Evolutionary conservation across 2,888 invertebrate species (phyloP).

Genomic region (Cheilosia variabilis): DNA sequence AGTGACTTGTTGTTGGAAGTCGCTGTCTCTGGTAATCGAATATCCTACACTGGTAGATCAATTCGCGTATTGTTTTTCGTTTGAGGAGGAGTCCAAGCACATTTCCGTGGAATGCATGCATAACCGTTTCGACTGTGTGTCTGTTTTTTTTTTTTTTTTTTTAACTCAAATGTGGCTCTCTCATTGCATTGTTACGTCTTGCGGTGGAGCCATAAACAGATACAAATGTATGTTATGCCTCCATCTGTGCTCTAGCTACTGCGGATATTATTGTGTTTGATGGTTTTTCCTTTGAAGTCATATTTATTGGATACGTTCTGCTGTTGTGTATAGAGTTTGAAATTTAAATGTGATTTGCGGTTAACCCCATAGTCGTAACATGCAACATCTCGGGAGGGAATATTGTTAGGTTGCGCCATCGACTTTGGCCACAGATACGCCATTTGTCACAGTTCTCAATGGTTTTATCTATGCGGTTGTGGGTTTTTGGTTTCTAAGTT

Average conservation of each 20-base stretch:
- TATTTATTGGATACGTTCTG: constrained; percentile 37
- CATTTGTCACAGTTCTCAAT: constrained; percentile 58
- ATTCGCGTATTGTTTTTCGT: constrained; percentile 30
- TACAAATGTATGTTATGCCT: constrained; percentile 17
- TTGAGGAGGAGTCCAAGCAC: constrained; percentile 37
- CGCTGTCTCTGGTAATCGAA: constrained; percentile 50
- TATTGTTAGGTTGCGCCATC: constrained; percentile 29
- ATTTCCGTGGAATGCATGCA: constrained; percentile 41
- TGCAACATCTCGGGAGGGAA: constrained; percentile 46
- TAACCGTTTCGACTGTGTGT: constrained; percentile 34
- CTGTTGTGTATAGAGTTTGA: constrained; percentile 7
- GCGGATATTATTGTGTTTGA: constrained; percentile 22
- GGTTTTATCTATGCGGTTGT: constrained; percentile 8
- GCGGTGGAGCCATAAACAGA: constrained; percentile 3
- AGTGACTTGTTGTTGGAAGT: constrained; percentile 12
- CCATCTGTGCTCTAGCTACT: background rate
- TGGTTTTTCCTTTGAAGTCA: constrained; percentile 48
- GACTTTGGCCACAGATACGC: constrained; percentile 41
- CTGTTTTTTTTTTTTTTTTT: background rate
- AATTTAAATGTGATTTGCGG: constrained; percentile 62
- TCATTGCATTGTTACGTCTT: constrained; percentile 41
- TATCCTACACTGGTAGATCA: constrained; percentile 45
- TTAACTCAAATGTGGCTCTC: constrained; percentile 39
- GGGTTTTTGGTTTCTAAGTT: constrained; percentile 27
- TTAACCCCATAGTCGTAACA: constrained; percentile 52